Evolutionary conservation across 1,140 invertebrate species (phyloP).

Genomic region (Teleogryllus occipitalis): DNA sequence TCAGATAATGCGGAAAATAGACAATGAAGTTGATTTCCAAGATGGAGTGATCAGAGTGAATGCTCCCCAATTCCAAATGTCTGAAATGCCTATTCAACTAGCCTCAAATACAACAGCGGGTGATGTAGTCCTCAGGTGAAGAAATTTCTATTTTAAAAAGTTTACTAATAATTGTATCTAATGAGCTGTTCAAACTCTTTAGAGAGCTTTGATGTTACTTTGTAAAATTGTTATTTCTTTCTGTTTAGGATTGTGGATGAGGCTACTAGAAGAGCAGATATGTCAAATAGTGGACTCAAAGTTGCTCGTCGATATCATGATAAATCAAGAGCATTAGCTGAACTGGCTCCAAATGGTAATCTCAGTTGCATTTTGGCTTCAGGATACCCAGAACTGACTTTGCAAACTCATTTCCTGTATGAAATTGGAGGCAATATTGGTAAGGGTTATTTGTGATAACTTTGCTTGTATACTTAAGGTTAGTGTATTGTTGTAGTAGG

Average conservation of each 20-base stretch:
- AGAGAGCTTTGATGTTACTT: too few species aligned
- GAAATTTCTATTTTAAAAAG: not conserved
- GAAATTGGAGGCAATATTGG: constrained; percentile 49
- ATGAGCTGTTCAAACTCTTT: not conserved
- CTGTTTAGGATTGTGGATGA: constrained; percentile 29
- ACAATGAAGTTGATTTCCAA: constrained; percentile 38
- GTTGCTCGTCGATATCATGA: constrained; percentile 24
- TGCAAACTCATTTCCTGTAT: constrained; percentile 42
- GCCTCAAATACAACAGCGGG: constrained; percentile 39
- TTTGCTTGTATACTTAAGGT: not conserved
- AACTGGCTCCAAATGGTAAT: constrained; percentile 34
- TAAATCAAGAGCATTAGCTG: constrained; percentile 28
- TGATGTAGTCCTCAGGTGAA: constrained; percentile 42
- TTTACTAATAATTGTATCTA: not conserved
- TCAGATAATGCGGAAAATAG: constrained; percentile 32
- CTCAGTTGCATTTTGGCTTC: constrained; percentile 37
- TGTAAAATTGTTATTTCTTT: not conserved
- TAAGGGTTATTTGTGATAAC: constrained; percentile 27
- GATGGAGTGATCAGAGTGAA: constrained; percentile 41
- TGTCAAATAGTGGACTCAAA: constrained; percentile 24
- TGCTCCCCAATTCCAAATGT: constrained; percentile 43
- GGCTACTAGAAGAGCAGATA: constrained; percentile 22
- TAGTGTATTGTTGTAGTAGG: too few species aligned
- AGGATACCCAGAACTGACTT: constrained; percentile 38
- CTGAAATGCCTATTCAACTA: constrained; percentile 38